A percentile compares a stretch with the other conserved stretches of the same genome.
Evolutionary conservation across 2,888 invertebrate genomes (phyloP).

Genomic region (Meiosimyza decipiens): DNA sequence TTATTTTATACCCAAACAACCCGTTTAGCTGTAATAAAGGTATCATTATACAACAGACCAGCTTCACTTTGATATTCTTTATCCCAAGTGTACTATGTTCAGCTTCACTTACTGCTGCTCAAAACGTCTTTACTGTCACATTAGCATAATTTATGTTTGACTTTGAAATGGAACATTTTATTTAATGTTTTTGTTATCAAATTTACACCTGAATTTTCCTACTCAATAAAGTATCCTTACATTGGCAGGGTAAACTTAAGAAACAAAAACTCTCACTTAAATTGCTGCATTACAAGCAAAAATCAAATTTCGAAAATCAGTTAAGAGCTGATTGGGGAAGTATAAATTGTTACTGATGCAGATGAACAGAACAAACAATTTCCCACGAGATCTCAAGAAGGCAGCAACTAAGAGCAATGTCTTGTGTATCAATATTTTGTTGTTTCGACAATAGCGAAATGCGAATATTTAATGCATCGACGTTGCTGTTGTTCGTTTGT

Average conservation of each 20-base stretch:
- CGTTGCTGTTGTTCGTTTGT: not conserved
- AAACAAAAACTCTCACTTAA: not conserved
- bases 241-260: not conserved
- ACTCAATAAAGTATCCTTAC: too few species aligned
- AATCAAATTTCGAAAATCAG: constrained; percentile 22
- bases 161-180: not conserved
- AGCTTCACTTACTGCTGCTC: too few species aligned
- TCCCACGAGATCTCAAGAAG: not conserved
- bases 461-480: constrained; percentile 18
- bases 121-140: constrained; percentile 13
- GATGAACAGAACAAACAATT: not conserved
- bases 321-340: constrained; percentile 7
- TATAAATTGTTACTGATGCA: not conserved
- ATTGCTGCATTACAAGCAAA: not conserved
- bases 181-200: not conserved
- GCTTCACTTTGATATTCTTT: too few species aligned
- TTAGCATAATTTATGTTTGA: constrained; percentile 20
- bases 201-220: not conserved
- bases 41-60: too few species aligned
- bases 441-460: not conserved
- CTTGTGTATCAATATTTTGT: too few species aligned
- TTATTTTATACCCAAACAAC: too few species aligned
- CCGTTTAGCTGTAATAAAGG: too few species aligned
- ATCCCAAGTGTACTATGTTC: too few species aligned
- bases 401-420: not conserved